Evolutionary conservation across 1,140 invertebrate genomes (phyloP), one percentile per base, ranked within the genome.

Genomic region (Campoletis sonorensis): DNA sequence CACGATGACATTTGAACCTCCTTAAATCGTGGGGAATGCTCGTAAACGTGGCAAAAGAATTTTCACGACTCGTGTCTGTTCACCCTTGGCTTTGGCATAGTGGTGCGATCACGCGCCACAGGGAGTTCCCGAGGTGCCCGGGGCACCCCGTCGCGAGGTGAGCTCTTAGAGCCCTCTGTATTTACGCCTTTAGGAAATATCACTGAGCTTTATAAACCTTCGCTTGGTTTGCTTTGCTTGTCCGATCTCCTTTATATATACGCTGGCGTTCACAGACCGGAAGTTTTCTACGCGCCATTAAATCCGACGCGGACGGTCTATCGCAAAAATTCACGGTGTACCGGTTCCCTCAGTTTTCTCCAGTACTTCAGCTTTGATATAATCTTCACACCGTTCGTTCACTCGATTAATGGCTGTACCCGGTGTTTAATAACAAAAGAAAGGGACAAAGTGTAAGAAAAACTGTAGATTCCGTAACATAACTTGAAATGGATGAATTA

Each of bases 161-260:
- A 90, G 90, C 87, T 88, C 87, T 87, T 85, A 90, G 84, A 86
- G 84, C 87, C 85, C 84, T 88, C 85, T 82, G 85, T 90, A 90
- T 91, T 91, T 91, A 90, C 89, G 89, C 85, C 89, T 88, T 88
- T 86, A 89, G 89, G 89, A 91, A 90, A 90, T 89, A 90, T 90
- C 90, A 84, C 81, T 37, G 78, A 78, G 75, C 51, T 79, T 86
- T 82, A 83, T 82, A 82, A 82, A 82, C 64, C 83, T 79, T 61
- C 78, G 30, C 71, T 30, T 13, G 10, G 51, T 77, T 15, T 64
- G 67, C 58, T 26, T 73, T 64, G 40, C 68, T 27, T n/a, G 40
- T 78, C 51, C 51, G 23, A n/a, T 64, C 61, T 64, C 23, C 23
- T 64, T 64, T 26, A 40, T 78, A 80, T 75, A 75, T 64, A 84